These are phyloP conservation scores for Mnemiopsis leidyi DNA, from an alignment of 37 sponge, comb jelly and placozoan species.

Conservation along the genomic window DNA sequence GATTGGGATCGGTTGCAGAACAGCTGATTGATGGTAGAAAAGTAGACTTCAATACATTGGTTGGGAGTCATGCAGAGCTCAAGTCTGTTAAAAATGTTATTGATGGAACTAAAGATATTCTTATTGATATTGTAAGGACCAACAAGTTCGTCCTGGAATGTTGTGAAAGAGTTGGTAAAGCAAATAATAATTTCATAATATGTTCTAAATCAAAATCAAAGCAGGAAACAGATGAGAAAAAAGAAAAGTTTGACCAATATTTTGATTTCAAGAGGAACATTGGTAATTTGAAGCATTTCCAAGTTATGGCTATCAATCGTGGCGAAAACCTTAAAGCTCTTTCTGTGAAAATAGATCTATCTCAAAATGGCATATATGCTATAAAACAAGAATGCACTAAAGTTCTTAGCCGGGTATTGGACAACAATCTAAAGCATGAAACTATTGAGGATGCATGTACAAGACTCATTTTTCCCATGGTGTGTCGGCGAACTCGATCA, in stretches of 20 bases:
- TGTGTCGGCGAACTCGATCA: background rate
- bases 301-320: constrained; percentile 56
- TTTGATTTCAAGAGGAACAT: background rate
- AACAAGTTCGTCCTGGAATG: background rate
- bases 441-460: background rate
- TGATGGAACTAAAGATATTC: constrained; percentile 10
- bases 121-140: background rate
- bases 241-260: constrained; percentile 44
- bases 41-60: background rate
- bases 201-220: constrained; percentile 58
- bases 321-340: constrained; percentile 41
- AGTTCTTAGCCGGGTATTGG: background rate
- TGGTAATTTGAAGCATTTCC: background rate
- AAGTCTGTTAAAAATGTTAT: background rate
- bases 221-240: constrained; percentile 6
- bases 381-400: background rate
- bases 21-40: background rate
- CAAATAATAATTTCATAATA: background rate
- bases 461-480: background rate
- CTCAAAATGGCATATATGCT: background rate
- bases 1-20: background rate
- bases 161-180: background rate
- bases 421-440: background rate
- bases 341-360: background rate
- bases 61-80: background rate